Evolutionary conservation across 2,888 invertebrate genomes (phyloP).

Genomic region (Drosophila paucipuncta): DNA sequence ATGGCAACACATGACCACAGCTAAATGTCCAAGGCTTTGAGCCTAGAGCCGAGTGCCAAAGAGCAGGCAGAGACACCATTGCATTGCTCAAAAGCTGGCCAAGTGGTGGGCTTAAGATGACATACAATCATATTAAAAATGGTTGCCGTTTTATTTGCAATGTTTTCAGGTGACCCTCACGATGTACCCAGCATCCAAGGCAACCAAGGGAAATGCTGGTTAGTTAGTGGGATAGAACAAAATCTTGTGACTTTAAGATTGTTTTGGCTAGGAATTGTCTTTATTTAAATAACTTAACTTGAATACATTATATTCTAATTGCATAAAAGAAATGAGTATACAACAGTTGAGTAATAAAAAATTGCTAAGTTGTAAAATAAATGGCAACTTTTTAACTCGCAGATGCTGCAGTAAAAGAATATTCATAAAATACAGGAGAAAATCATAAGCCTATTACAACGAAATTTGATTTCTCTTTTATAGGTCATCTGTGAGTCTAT

Average conservation of each 20-base stretch:
- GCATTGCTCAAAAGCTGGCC: constrained; percentile 30
- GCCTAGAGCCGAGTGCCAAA: constrained; percentile 24
- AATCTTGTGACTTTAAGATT: background rate
- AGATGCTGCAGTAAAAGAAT: background rate
- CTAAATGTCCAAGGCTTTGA: constrained; percentile 15
- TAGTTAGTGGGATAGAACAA: background rate
- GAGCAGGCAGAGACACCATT: constrained; percentile 25
- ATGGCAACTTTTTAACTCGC: background rate
- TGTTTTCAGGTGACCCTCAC: constrained; percentile 77
- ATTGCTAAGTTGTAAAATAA: background rate
- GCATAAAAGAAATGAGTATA: background rate
- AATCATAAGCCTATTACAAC: background rate
- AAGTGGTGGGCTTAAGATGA: constrained; percentile 78
- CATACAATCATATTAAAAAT: constrained; percentile 83
- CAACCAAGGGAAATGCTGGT: background rate
- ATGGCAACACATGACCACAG: constrained; percentile 67
- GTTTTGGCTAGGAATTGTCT: background rate
- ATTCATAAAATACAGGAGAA: background rate
- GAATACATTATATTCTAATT: background rate
- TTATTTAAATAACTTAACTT: background rate
- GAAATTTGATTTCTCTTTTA: background rate
- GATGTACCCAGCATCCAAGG: constrained; percentile 22
- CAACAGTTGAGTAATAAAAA: background rate
- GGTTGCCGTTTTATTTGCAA: constrained; percentile 82
- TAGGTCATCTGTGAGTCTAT: constrained; percentile 24